These are phyloP conservation scores for Agapostemon virescens DNA, from an alignment of 2,888 invertebrate species.

Conservation along the genomic window DNA sequence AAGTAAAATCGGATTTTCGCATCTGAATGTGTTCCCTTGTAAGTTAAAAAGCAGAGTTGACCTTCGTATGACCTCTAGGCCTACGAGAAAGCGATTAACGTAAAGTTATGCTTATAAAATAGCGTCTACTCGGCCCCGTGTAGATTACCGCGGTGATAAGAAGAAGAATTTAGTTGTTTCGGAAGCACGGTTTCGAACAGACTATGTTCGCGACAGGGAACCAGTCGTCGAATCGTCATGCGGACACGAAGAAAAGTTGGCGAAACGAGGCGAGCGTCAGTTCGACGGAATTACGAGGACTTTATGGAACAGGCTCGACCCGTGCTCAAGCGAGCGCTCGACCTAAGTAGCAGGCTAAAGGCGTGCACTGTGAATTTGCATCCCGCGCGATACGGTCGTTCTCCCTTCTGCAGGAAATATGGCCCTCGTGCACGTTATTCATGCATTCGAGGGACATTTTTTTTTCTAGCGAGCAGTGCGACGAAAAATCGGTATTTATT, in stretches of 20 bases:
- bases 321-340: too few species aligned
- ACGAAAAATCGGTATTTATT: constrained; percentile 11
- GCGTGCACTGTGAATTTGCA: constrained; percentile 56
- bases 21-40: too few species aligned
- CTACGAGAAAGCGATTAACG: too few species aligned
- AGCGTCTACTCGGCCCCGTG: background rate
- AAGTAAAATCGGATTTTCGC: too few species aligned
- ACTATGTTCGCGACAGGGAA: too few species aligned
- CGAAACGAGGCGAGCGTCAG: background rate
- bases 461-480: background rate
- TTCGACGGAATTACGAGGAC: constrained; percentile 36
- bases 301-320: constrained; percentile 26
- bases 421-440: constrained; percentile 23
- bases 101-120: too few species aligned
- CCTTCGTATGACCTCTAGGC: too few species aligned
- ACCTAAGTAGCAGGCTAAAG: constrained; percentile 16
- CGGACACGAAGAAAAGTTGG: background rate
- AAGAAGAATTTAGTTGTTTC: too few species aligned
- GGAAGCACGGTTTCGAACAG: too few species aligned
- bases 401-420: constrained; percentile 49
- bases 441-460: background rate
- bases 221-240: background rate
- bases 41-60: too few species aligned
- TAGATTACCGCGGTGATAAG: too few species aligned
- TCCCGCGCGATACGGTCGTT: constrained; percentile 54